Evolutionary conservation across 1,140 invertebrate genomes (phyloP), one percentile per base, ranked within the genome.

Genomic region (Microvelia longipes): DNA sequence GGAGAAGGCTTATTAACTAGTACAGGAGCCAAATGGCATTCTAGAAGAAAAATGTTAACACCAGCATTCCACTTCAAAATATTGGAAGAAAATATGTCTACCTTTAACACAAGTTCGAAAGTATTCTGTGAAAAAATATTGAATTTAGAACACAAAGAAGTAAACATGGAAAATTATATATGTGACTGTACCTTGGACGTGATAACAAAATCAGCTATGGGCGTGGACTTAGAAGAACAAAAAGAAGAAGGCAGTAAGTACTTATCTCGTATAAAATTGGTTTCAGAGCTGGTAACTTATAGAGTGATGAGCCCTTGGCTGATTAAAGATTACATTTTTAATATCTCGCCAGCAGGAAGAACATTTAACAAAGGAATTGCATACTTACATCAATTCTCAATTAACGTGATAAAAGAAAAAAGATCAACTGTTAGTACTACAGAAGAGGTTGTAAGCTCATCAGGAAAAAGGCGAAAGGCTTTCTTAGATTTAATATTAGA

Each of bases 1-100:
- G 69, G 64, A 13, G 0, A 65, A 27, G 69, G 69, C 1, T 69
- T 69, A 14, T 28, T 69, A 14, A 69, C 69, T 1, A 26, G 60
- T 25, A 35, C 69, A 67, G 69, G 69, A 66, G n/a, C 50, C 1
- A n/a, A 66, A 65, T 70, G 69, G 68, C 60, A 28, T n/a, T 28
- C 1, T 1, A 27, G 65, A 25, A 67, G 50, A 29, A 70, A 70
- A 62, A 28, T 67, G 2, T 35, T 70, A 5, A 70, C 69, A 0
- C 86, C 87, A 27, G 82, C 86, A 1, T 88, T 88, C 77, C 87
- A 88, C 77, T 88, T 88, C 75, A 82, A 83, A 71, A 88, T 88
- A 71, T 76, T 88, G 25, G 81, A 88, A 72, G 82, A 86, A 73
- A 88, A 87, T 73, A 68, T 87, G 19, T 78, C 85, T 14, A 85